phyloP scores from a whole-genome alignment of 2,888 invertebrate species.

The Silvanus unidentatus region DNA sequence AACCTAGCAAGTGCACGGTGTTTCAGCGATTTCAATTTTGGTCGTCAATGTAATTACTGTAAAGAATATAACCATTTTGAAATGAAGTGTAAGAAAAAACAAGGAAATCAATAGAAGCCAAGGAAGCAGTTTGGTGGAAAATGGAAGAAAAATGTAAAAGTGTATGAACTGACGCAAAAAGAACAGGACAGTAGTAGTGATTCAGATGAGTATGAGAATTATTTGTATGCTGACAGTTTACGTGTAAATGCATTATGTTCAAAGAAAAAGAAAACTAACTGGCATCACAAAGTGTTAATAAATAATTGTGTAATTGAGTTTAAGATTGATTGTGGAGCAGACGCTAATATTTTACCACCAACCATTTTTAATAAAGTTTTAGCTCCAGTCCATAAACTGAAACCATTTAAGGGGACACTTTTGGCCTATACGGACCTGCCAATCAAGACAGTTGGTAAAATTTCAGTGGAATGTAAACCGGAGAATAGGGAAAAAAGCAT shows the following conservation, averaged over 20 bases:
- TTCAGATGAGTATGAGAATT: neutral
- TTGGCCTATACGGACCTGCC: neutral
- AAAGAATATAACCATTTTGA: neutral
- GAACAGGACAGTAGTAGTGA: too few relatives aligned
- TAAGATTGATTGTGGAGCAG: neutral
- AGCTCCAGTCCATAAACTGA: neutral
- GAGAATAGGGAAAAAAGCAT: neutral
- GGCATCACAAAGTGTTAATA: neutral
- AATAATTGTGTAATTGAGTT: neutral
- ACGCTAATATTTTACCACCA: neutral
- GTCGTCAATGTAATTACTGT: neutral
- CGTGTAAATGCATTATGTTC: neutral
- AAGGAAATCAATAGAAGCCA: neutral
- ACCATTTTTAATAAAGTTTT: neutral
- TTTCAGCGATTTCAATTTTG: slow-evolving; percentile 1
- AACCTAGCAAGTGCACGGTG: neutral
- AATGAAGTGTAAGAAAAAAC: neutral
- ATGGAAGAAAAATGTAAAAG: too few relatives aligned
- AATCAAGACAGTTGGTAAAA: neutral
- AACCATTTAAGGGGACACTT: neutral
- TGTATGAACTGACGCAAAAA: too few relatives aligned
- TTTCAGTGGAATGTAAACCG: neutral
- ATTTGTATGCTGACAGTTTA: neutral
- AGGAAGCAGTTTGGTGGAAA: too few relatives aligned
- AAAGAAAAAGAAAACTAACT: neutral